phyloP scores from a whole-genome alignment of 1,140 invertebrate species.

The Anastrepha obliqua region DNA sequence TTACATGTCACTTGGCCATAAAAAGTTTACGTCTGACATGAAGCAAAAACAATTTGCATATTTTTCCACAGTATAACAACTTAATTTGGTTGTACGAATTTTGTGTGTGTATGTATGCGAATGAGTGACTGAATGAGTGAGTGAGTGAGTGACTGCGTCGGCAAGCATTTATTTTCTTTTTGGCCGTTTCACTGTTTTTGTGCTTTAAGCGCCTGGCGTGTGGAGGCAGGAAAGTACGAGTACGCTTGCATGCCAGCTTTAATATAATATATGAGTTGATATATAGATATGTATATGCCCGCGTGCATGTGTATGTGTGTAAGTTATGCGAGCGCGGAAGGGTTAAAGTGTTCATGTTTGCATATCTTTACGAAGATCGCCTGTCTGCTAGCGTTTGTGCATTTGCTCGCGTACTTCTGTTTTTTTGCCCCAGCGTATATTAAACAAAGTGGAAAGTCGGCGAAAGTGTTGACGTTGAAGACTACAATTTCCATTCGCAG shows the following conservation, averaged over 20 bases:
- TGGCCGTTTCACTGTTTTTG: neutral
- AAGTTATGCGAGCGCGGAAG: neutral
- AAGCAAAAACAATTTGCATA: slow-evolving; percentile 60
- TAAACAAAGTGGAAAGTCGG: slow-evolving; percentile 34
- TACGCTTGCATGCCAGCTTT: slow-evolving; percentile 23
- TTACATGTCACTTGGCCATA: slow-evolving; percentile 60
- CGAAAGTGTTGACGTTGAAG: slow-evolving; percentile 50
- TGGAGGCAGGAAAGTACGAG: neutral
- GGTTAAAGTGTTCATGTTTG: slow-evolving; percentile 1
- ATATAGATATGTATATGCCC: neutral
- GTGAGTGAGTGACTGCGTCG: neutral
- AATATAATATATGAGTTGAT: neutral
- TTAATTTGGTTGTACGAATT: slow-evolving; percentile 57
- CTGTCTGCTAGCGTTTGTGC: slow-evolving; percentile 4
- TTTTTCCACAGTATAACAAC: slow-evolving; percentile 57
- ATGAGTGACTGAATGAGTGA: neutral
- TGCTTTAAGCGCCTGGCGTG: neutral
- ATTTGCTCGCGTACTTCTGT: neutral
- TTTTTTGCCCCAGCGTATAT: neutral
- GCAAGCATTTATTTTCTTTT: neutral
- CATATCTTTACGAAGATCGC: neutral
- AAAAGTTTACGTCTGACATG: slow-evolving; percentile 59
- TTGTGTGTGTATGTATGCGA: neutral
- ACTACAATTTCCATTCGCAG: slow-evolving; percentile 37
- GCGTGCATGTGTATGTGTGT: too few relatives aligned